Conservation (phyloP, 2,888 invertebrate genomes). For the Scaptomyza reducta region DNA sequence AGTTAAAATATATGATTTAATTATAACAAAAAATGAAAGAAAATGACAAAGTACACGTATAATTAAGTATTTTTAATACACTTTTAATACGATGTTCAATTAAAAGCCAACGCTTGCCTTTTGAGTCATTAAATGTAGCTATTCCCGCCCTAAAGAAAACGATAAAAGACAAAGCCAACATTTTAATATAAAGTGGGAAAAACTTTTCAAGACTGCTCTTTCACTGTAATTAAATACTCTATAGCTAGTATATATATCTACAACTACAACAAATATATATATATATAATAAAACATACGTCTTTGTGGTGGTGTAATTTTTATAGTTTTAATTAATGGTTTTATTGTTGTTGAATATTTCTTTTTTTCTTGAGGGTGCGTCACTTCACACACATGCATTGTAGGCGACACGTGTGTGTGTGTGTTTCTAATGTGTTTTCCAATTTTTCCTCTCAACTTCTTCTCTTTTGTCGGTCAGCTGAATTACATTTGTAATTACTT, state of each 20-base stretch:
- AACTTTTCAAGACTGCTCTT: conserved; percentile 41
- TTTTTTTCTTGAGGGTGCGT: conserved; percentile 56
- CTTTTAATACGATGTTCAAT: conserved; percentile 59
- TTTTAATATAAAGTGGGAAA: conserved; percentile 49
- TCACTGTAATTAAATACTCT: conserved; percentile 64
- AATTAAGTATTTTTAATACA: conserved; percentile 34
- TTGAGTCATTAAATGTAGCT: conserved; percentile 49
- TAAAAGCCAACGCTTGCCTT: conserved; percentile 57
- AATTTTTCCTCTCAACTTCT: conserved; percentile 27
- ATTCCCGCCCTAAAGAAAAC: conserved; percentile 11
- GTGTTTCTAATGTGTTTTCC: conserved; percentile 39
- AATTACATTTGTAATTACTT: conserved; percentile 76
- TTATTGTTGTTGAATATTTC: conserved; percentile 39
- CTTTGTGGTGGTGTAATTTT: conserved; percentile 66
- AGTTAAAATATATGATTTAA: conserved; percentile 37
- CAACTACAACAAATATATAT: conserved; percentile 25
- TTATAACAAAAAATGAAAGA: conserved; percentile 13
- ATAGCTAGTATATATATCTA: conserved; percentile 4
- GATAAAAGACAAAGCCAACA: conserved; percentile 44
- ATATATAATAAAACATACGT: conserved; percentile 45
- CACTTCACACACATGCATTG: conserved; percentile 21
- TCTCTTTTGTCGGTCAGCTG: conserved; percentile 42
- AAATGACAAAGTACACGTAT: conserved; percentile 29
- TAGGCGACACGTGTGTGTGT: not conserved
- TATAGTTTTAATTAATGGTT: conserved; percentile 80